Evolutionary conservation across 2,113 vertebrate genomes (phyloP), one percentile per base, ranked within the genome.

Genomic region (Felis chaus): DNA sequence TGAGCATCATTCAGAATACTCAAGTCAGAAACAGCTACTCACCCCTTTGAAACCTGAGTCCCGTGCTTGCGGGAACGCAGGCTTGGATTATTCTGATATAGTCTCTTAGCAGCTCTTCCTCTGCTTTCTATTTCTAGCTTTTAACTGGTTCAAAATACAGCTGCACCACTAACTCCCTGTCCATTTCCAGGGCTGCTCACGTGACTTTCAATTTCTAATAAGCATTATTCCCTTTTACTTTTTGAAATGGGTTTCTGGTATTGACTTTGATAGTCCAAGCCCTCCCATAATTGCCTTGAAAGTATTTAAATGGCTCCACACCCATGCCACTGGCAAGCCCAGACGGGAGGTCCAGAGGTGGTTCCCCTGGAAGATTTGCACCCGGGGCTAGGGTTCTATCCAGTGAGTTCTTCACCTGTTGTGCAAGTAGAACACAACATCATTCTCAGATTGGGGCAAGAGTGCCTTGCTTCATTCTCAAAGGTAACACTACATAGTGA

Each of bases 51-150:
- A 91, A 91, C 48, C 13, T 21, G 11, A 12, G 48, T 21, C 19
- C 27, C n/a, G 3, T 29, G n/a, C 71, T 78, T 31, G 15, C 33
- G 39, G 55, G 84, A 84, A 36, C 7, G 39, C 82, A 39, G 1
- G 19, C 48, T 50, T 57, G 15, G 88, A 31, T 92, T 65, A 39
- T 0, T 36, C 45, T 76, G 50, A 11, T 80, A 11, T 80, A n/a
- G 79, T 27, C 63, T 57, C 84, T 74, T 74, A 36, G 66, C 88
- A 81, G 63, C 84, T 92, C 80, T 88, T 74, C 87, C 89, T 94
- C 91, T 88, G 93, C 74, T 80, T 96, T 89, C 94, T 96, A 91
- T 93, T 96, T 97, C 91, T 84, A 82, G 87, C 57, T 76, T 82
- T n/a, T 84, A 93, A 80, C 39, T 94, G 76, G 84, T 39, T 94